phyloP scores from a whole-genome alignment of 2,113 vertebrate species.

The Nesoenas mayeri region DNA sequence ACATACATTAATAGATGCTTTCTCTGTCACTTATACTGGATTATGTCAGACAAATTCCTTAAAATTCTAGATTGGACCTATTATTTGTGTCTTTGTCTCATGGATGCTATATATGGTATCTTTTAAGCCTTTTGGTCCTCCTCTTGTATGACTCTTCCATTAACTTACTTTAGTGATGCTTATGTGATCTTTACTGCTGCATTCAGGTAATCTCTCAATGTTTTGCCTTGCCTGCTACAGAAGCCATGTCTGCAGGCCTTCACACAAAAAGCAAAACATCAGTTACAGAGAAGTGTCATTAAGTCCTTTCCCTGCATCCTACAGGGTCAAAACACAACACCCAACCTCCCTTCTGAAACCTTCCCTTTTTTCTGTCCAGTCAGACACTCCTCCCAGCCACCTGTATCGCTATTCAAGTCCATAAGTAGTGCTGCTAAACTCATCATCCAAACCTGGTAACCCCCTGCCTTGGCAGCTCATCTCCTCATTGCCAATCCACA shows the following conservation, averaged over 20 bases:
- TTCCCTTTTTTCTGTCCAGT: neutral
- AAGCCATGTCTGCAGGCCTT: neutral
- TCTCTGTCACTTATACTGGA: neutral
- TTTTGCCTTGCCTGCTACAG: neutral
- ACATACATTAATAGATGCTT: neutral
- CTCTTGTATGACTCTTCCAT: neutral
- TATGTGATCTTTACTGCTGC: neutral
- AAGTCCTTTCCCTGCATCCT: neutral
- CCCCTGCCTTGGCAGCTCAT: neutral
- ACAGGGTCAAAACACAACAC: neutral
- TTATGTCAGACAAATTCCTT: neutral
- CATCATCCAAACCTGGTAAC: neutral
- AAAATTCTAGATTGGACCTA: neutral
- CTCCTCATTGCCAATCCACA: neutral
- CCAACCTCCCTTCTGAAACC: neutral
- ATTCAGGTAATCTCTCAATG: neutral
- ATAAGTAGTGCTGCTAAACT: neutral
- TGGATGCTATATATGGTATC: neutral
- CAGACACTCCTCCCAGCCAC: neutral
- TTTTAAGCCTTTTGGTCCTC: neutral
- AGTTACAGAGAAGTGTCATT: neutral
- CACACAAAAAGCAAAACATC: neutral
- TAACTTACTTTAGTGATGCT: neutral
- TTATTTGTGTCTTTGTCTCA: neutral
- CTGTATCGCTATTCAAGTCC: neutral